A percentile compares a stretch with the other conserved stretches of the same genome.
These are phyloP conservation scores for Acanthacorydalis orientalis DNA, from an alignment of 2,888 invertebrate genomes.

Conservation along the genomic window DNA sequence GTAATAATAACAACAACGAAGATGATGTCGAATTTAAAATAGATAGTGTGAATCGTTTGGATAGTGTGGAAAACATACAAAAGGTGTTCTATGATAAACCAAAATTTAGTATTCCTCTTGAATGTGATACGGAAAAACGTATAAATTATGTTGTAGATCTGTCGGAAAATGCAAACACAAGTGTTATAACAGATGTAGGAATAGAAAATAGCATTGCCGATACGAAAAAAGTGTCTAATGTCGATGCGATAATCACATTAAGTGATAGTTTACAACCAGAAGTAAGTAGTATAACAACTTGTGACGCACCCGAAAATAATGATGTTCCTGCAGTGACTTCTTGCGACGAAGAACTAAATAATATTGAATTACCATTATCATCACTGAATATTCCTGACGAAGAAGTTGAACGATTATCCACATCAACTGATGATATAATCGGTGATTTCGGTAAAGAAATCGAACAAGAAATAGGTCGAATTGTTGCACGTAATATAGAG, in stretches of 20 bases:
- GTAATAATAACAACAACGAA: conserved; percentile 19
- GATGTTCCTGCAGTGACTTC: not conserved
- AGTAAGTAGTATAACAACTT: not conserved
- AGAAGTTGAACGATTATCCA: too few species aligned
- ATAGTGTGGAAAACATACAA: conserved; percentile 31
- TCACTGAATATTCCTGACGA: too few species aligned
- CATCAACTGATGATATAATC: conserved; percentile 31
- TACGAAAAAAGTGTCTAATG: not conserved
- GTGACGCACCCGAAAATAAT: not conserved
- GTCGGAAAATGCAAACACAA: not conserved
- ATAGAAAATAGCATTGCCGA: not conserved
- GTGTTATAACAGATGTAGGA: not conserved
- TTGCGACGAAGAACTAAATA: not conserved
- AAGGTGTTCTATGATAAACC: conserved; percentile 39
- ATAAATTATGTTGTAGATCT: conserved; percentile 8
- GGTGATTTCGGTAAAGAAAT: conserved; percentile 42
- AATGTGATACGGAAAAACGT: conserved; percentile 15
- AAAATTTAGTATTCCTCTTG: conserved; percentile 32
- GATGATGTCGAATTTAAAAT: conserved; percentile 16
- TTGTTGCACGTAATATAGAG: conserved; percentile 27
- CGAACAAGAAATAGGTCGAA: conserved; percentile 36
- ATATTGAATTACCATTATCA: too few species aligned
- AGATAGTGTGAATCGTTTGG: conserved; percentile 32
- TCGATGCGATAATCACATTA: not conserved
- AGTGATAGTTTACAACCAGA: not conserved